Evolutionary conservation across 2,113 vertebrate species (phyloP), one percentile per base, ranked within the genome.

Genomic region (Lamprotornis superbus): DNA sequence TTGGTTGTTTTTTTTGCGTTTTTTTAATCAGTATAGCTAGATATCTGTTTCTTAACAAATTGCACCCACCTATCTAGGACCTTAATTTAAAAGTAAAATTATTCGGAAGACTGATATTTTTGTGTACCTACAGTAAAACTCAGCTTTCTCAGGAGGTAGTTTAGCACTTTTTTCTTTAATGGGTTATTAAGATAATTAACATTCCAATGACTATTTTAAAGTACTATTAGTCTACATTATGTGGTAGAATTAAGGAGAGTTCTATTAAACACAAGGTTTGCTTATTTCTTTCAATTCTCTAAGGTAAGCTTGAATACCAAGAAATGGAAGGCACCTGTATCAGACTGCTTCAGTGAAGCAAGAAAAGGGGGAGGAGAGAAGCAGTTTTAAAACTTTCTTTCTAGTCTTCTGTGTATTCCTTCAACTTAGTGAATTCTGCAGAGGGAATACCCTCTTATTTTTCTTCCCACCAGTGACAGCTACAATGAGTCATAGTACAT

Each of bases 231-330:
- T 69, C 69, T 75, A 67, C 15, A 64, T 79, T 75, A 69, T 42
- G 15, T 64, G 10, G n/a, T 67, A 89, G 64, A 94, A 89, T 82
- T 94, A 91, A 84, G 77, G 61, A 53, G 31, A 79, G 20, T n/a
- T 84, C 65, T 87, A 73, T 87, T 89, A 89, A 94, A 89, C 70
- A 28, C n/a, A 76, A 87, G 14, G n/a, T 65, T 91, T 94, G 18
- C 61, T 33, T 95, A 82, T 87, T 93, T 82, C 73, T n/a, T 89
- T 91, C 59, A 87, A 87, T 64, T 79, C 49, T 94, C 70, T 60
- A 53, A 76, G 89, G 77, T 79, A 75, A 95, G 31, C 24, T 95
- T 39, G 68, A 92, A 88, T 37, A 60, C 37, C n/a, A 84, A 87
- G 65, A 78, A 89, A 73, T 53, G 82, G 56, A 84, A 82, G 14